Evolutionary conservation across 2,888 invertebrate genomes (phyloP).

Genomic region (Sepiola atlantica): DNA sequence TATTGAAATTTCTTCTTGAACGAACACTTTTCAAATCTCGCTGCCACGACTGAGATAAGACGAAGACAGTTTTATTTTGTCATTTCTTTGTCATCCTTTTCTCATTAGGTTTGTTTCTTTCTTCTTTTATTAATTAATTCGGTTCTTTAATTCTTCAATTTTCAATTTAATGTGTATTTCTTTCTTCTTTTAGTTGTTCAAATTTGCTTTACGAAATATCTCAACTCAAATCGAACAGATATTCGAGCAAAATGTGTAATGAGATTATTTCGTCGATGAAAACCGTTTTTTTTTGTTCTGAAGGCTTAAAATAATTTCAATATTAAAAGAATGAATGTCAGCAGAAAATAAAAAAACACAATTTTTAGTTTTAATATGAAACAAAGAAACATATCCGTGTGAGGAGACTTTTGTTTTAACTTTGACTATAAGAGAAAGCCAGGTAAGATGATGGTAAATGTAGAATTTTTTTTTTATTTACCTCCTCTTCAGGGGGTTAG

Average conservation of each 20-base stretch:
- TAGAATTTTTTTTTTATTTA: too few species aligned
- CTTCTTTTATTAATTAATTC: background rate
- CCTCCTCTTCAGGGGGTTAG: too few species aligned
- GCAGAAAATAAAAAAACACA: too few species aligned
- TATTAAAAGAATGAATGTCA: background rate
- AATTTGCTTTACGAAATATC: background rate
- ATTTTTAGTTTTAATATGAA: background rate
- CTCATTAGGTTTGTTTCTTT: background rate
- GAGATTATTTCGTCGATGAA: background rate
- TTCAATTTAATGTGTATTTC: constrained; percentile 19
- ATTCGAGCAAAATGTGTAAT: constrained; percentile 15
- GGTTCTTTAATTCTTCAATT: background rate
- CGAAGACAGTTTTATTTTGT: background rate
- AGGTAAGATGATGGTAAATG: background rate
- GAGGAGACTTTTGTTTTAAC: background rate
- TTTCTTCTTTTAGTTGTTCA: background rate
- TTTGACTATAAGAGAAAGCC: too few species aligned
- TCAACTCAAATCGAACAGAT: background rate
- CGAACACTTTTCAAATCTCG: constrained; percentile 17
- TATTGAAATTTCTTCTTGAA: constrained; percentile 19
- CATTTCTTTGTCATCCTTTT: background rate
- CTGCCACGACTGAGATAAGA: background rate
- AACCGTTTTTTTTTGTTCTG: background rate
- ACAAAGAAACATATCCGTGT: background rate
- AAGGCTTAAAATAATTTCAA: background rate